Base-by-base conservation (phyloP, 2,888 invertebrate genomes). In the Acanthopleura granulata region DNA sequence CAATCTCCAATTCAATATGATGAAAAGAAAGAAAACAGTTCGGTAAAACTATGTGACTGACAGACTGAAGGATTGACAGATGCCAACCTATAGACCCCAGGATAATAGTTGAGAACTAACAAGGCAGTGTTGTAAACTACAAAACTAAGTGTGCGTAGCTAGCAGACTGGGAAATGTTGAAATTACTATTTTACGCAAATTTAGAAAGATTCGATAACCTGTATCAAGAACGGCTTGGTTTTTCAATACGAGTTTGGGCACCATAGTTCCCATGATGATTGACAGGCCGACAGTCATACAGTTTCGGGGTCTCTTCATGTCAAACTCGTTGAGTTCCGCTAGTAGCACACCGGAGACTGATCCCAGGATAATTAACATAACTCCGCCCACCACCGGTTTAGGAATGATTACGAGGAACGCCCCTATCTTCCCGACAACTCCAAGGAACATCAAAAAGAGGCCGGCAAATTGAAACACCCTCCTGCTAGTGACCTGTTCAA, bases 231-330 rank as follows among this genome's bases (percentile, higher is more conserved):
- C 80, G 3, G 77, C 75, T 0, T 82, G 81, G 62, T 80, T 81
- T 14, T 75, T 76, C 50, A 78, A 77, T 22, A 84, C 72, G 82
- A 83, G 85, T n/a, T 79, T 70, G 0, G 87, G 86, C 9, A 91
- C 79, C 78, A 88, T 93, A 91, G 96, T 89, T 1, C 96, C 96
- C 84, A 96, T 94, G 91, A 97, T 95, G 77, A 96, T 92, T 0
- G 96, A 95, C 85, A 96, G 94, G 22, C 97, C 97, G 85, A 97
- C 93, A 40, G 66, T 66, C 29, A 66, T 66, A 96, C 96, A 89
- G 96, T 40, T 50, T 22, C 66, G 66, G 22, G 66, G 66, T 25
- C 25, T 66, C 66, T 66, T 22, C 66, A 66, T 66, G 66, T 66
- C 29, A 16, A 27, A 27, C 18, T 66, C 29, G 16, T 66, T 15